A percentile compares a stretch with the other conserved stretches of the same genome.
Conservation (phyloP, 2,113 vertebrate genomes). For the Catharus fuscescens region DNA sequence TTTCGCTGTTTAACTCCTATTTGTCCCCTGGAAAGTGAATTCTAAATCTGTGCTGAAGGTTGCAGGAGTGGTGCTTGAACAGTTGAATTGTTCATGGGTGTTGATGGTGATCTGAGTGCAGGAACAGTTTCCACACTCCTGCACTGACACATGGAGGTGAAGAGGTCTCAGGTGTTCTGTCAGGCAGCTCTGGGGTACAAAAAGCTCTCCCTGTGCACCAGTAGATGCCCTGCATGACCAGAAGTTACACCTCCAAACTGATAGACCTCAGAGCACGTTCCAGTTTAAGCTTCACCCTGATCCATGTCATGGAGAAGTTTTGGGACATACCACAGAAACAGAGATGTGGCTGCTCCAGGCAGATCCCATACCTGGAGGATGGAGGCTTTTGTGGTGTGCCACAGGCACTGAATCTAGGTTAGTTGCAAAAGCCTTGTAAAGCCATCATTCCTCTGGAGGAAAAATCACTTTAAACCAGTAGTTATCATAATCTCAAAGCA, state of each 20-base stretch:
- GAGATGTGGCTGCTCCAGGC: neutral
- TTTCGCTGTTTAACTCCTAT: slow-evolving; percentile 24
- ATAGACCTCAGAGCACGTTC: neutral
- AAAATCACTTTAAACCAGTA: neutral
- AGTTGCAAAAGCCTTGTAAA: neutral
- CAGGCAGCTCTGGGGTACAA: neutral
- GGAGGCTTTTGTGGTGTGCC: neutral
- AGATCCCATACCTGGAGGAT: neutral
- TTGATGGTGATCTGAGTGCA: neutral
- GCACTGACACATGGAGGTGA: neutral
- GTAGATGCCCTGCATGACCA: neutral
- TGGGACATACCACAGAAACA: neutral
- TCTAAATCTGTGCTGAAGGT: slow-evolving; percentile 25
- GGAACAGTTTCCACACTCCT: neutral
- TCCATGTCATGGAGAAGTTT: neutral
- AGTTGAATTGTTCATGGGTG: neutral
- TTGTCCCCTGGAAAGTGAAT: slow-evolving; percentile 47
- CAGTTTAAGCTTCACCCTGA: neutral
- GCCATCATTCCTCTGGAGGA: neutral
- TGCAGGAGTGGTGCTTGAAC: neutral
- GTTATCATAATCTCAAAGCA: neutral
- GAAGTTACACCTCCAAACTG: neutral
- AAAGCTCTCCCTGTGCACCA: neutral
- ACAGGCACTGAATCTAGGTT: neutral
- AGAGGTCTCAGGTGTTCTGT: neutral